Evolutionary conservation across 2,888 invertebrate species (phyloP), one percentile per base, ranked within the genome.

Genomic region (Pyrocoelia pectoralis): DNA sequence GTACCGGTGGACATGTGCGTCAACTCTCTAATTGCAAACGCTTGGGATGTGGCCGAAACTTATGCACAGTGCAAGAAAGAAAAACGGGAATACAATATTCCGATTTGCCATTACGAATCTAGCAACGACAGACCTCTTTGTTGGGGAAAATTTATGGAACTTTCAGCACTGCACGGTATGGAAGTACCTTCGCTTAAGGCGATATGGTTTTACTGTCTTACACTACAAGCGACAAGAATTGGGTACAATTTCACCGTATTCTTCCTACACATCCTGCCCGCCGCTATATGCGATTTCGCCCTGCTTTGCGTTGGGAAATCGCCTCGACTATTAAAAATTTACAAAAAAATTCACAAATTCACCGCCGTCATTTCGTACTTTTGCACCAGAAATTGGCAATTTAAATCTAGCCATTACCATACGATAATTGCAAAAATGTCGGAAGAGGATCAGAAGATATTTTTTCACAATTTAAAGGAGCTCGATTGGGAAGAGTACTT

Each of bases 71-170:
- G 24, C 61, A 15, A 66, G 53, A 18, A 55, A 43, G n/a, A 56
- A 60, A 3, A 58, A 8, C 46, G 63, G 9, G 61, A 67, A 1
- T 78, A 73, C 49, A 82, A 85, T 12, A 82, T 87, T 18, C 89
- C 92, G 0, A 89, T 97, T 66, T 95, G 93, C 83, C 94, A 97
- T 81, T 94, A 88, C 80, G 94, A 94, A 8, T 92, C 95, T 0
- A 93, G 94, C 0, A 86, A 87, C 2, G 89, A 93, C 70, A 93
- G 94, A 73, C 93, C 94, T 0, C 83, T 95, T 53, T 90, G 88
- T 0, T 97, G 95, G 93, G 88, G 87, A 0, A 80, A 88, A 13
- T 85, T 89, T 63, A 88, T 89, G 63, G 81, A 83, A 0, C 74
- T 84, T 63, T 88, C 87, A 48, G 79, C 83, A n/a, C 84, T 83